Base-by-base conservation (phyloP, 2,888 invertebrate species). In the Dichetophora obliterata region DNA sequence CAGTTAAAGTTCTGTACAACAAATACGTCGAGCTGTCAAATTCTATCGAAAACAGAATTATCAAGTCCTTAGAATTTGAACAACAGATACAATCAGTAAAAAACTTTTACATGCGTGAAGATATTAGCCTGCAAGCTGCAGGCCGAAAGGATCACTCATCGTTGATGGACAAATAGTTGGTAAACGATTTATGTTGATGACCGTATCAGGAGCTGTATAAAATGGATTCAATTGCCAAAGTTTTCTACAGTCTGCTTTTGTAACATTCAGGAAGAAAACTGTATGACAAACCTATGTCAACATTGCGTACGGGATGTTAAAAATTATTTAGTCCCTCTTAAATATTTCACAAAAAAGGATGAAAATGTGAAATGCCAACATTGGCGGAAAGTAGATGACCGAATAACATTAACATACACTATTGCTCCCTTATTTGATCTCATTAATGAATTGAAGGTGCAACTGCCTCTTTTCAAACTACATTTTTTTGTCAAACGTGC, bases 381-480 rank as follows among this genome's bases (percentile, higher is more conserved):
- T 37, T 75, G 70, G 69, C 50, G 70, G 70, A 71, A 71, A 76
- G 76, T 65, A 27, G 65, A 76, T 5, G 48, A 76, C 54, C 63
- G 71, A 71, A 54, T 76, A 54, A 37, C 37, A 50, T 71, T 71
- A 43, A 76, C 76, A 43, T 9, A 63, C 76, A 65, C 76, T 31
- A 24, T 70, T 76, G 63, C 71, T 65, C 65, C 65, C 76, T 54
- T 57, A 69, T 71, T 71, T 37, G 31, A 76, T 71, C 66, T 76
- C 34, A 65, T 65, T 37, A 34, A 65, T 37, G 34, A 65, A 43
- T 4, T 72, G 66, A 66, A 76, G 72, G 72, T 76, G 37, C 72
- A 71, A 57, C 43, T 76, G 3, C 31, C 65, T 37, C n/a, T 65
- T 24, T 65, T 80, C 82, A 83, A 83, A 83, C 82, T 82, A 83